Conservation (phyloP, 1,140 invertebrate species). For the Bathynomus jamesi region DNA sequence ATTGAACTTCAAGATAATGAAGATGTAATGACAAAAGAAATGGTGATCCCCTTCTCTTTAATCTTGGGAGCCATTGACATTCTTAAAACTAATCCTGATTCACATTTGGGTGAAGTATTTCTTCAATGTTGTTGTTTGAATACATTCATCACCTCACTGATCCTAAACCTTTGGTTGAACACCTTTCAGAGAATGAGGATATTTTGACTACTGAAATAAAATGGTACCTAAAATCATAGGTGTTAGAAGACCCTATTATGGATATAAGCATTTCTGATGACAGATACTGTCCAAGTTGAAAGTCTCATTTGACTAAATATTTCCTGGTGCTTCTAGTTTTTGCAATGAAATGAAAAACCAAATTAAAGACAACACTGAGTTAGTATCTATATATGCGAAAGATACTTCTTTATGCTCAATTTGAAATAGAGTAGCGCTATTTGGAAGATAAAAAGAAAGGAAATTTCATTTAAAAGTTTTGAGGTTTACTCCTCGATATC, state of each 20-base stretch:
- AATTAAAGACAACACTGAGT: not conserved
- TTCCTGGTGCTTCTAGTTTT: too few species aligned
- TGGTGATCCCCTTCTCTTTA: not conserved
- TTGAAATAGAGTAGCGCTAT: too few species aligned
- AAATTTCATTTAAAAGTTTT: not conserved
- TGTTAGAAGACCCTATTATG: not conserved
- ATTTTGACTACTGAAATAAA: not conserved
- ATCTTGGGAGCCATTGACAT: not conserved
- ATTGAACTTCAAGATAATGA: not conserved
- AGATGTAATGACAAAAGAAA: not conserved
- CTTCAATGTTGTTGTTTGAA: not conserved
- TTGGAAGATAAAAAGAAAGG: too few species aligned
- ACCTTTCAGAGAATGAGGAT: too few species aligned
- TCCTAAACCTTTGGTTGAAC: too few species aligned
- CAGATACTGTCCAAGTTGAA: not conserved
- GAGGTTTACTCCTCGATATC: not conserved
- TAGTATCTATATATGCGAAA: not conserved
- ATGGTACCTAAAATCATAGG: not conserved
- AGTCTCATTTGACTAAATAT: not conserved
- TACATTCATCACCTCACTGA: not conserved
- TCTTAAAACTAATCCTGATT: not conserved
- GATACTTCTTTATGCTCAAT: not conserved
- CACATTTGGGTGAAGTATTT: not conserved
- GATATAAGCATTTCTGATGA: not conserved
- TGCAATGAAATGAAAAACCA: too few species aligned